Percentiles rank a stretch among this genome's conserved stretches.
These are phyloP conservation scores for Paralichthys olivaceus DNA, from an alignment of 2,113 vertebrate species.

Conservation along the genomic window DNA sequence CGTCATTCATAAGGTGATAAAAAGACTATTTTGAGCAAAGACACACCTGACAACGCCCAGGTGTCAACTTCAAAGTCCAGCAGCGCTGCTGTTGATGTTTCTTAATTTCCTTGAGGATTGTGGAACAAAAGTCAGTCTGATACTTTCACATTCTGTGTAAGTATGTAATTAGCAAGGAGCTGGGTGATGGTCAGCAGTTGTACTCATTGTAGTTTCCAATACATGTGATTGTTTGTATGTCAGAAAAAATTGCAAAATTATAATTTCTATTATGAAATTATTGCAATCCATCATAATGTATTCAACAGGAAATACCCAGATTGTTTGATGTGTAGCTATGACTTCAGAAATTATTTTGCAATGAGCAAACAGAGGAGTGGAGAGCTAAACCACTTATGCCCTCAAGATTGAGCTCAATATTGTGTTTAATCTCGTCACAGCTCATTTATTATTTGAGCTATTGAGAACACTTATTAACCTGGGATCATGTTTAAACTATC, in stretches of 20 bases:
- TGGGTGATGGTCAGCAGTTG: background rate
- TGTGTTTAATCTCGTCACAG: constrained; percentile 21
- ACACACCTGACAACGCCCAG: constrained; percentile 34
- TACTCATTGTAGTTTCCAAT: too few relatives aligned
- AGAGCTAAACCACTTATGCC: background rate
- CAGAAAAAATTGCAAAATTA: too few relatives aligned
- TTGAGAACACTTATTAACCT: constrained; percentile 1
- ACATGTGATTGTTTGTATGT: too few relatives aligned
- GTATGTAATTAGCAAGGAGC: background rate
- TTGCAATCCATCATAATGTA: background rate
- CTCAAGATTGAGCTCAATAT: constrained; percentile 10
- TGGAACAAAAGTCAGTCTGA: background rate
- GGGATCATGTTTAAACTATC: constrained; percentile 3
- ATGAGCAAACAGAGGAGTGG: constrained; percentile 56
- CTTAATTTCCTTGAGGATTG: background rate
- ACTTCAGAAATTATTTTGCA: constrained; percentile 48
- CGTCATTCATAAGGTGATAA: constrained; percentile 16
- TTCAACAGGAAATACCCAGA: background rate
- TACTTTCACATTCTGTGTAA: background rate
- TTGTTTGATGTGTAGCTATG: background rate
- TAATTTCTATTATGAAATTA: background rate
- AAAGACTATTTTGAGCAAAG: constrained; percentile 21
- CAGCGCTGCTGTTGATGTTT: background rate
- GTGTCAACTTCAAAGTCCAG: background rate
- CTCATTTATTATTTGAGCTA: background rate